Conservation (phyloP, 1,140 invertebrate species). For the Drosophila arawakana region DNA sequence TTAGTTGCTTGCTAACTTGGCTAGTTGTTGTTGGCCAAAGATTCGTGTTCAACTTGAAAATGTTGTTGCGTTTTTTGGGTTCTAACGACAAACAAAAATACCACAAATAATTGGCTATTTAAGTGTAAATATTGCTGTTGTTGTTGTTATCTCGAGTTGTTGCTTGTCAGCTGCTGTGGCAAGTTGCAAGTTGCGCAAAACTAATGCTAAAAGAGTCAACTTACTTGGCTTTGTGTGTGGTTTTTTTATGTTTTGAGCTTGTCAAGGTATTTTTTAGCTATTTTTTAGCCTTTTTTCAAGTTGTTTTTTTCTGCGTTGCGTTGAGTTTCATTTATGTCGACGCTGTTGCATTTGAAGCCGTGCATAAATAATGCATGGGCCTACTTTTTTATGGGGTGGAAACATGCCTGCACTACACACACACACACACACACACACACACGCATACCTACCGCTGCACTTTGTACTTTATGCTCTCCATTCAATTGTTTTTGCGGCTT, state of each 20-base stretch:
- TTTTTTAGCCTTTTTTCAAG: conserved; percentile 2
- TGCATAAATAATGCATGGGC: conserved; percentile 78
- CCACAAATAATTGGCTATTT: conserved; percentile 80
- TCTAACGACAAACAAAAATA: conserved; percentile 45
- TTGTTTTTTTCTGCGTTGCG: conserved; percentile 29
- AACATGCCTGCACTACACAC: conserved; percentile 39
- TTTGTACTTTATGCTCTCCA: conserved; percentile 16
- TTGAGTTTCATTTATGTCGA: conserved; percentile 73
- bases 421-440: conserved; percentile 25
- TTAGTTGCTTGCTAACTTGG: conserved; percentile 21
- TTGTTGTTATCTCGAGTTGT: conserved; percentile 32
- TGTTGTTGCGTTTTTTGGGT: conserved; percentile 15
- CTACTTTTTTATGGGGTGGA: conserved; percentile 56
- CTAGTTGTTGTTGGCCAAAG: conserved; percentile 6
- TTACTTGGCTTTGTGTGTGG: conserved; percentile 73
- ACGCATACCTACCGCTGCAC: conserved; percentile 6
- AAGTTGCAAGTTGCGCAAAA: conserved; percentile 43
- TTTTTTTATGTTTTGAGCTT: conserved; percentile 60
- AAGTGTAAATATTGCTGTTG: conserved; percentile 58
- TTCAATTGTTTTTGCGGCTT: conserved; percentile 20
- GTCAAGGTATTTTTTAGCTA: conserved; percentile 67
- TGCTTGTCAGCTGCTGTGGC: conserved; percentile 8
- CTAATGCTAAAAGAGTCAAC: conserved; percentile 63
- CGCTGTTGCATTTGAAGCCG: conserved; percentile 68
- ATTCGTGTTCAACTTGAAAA: conserved; percentile 54